Evolutionary conservation across 2,888 invertebrate species (phyloP), one percentile per base, ranked within the genome.

Genomic region (Drosophila niveifrons): DNA sequence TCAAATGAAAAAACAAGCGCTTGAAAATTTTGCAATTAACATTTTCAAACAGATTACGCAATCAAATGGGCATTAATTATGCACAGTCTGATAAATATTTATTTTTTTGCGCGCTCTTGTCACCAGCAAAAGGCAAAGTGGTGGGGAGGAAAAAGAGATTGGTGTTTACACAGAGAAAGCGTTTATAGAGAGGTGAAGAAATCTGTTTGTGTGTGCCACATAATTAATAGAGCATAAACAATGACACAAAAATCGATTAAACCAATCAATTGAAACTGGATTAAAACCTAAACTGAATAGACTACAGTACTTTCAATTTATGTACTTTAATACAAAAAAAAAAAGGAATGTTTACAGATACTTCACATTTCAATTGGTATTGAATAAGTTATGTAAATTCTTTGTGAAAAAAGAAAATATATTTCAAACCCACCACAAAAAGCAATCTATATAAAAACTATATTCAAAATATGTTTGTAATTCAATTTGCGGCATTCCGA

Each of bases 191-290:
- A 29, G 50, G 29, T 41, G 46, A 41, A 43, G 28, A 51, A 62
- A 63, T 63, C 57, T 66, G 52, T 71, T 63, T 69, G 39, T 68
- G 29, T 61, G 70, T 57, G 68, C 56, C 83, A 82, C 83, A 82
- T 85, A 85, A 88, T 82, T 82, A 88, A 88, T 85, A 82, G 88
- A 79, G 71, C 88, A 80, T 79, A 79, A 70, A 75, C 66, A 82
- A 78, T 70, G 85, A 66, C 52, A 74, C 11, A 13, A 31, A 41
- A 56, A 46, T 48, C 46, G 46, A 46, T 68, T 61, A 31, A 52
- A 62, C 48, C 61, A 58, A 58, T 78, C 68, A 78, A 74, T 75
- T 78, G 43, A 58, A 34, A 29, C 43, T 67, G 75, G 74, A 74
- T 75, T 78, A 78, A 78, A 63, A 67, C 44, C 59, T 48, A 63